phyloP scores from a whole-genome alignment of 2,113 vertebrate genomes.

The Vulpes vulpes region DNA sequence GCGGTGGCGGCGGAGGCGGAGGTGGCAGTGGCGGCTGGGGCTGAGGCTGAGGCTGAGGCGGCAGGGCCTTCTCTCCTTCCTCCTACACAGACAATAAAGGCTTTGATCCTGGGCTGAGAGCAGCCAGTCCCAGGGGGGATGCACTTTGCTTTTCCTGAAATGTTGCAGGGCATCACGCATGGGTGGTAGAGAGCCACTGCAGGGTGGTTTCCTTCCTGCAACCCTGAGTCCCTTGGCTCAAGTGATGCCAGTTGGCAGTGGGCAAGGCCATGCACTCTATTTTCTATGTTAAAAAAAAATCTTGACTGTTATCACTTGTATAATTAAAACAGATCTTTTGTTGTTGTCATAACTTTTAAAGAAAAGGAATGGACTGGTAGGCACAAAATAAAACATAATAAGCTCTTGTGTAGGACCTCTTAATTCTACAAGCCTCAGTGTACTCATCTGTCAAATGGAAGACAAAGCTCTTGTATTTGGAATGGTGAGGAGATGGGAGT shows the following conservation, averaged over 20 bases:
- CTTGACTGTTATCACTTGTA: not conserved
- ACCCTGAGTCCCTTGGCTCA: not conserved
- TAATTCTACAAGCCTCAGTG: not conserved
- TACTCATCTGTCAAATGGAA: not conserved
- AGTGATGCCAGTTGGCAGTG: not conserved
- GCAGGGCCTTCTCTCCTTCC: conserved; percentile 89
- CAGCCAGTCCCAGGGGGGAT: conserved; percentile 21
- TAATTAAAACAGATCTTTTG: not conserved
- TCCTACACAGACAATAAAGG: conserved; percentile 93
- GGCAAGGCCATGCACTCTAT: not conserved
- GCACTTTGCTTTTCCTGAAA: conserved; percentile 12
- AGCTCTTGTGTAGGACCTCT: not conserved
- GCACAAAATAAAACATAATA: too few species aligned
- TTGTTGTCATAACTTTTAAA: not conserved
- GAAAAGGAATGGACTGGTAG: not conserved
- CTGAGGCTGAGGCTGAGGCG: conserved; percentile 84
- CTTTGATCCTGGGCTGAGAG: conserved; percentile 88
- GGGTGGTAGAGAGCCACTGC: conserved; percentile 6
- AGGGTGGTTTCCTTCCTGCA: conserved; percentile 7
- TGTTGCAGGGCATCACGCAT: not conserved
- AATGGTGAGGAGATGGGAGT: not conserved
- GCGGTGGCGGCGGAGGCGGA: conserved; percentile 81
- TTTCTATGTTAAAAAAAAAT: not conserved
- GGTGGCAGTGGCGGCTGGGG: conserved; percentile 84
- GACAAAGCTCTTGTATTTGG: conserved; percentile 30